These are phyloP conservation scores for Brachycybe producta DNA, from an alignment of 2,888 invertebrate genomes.

Conservation along the genomic window DNA sequence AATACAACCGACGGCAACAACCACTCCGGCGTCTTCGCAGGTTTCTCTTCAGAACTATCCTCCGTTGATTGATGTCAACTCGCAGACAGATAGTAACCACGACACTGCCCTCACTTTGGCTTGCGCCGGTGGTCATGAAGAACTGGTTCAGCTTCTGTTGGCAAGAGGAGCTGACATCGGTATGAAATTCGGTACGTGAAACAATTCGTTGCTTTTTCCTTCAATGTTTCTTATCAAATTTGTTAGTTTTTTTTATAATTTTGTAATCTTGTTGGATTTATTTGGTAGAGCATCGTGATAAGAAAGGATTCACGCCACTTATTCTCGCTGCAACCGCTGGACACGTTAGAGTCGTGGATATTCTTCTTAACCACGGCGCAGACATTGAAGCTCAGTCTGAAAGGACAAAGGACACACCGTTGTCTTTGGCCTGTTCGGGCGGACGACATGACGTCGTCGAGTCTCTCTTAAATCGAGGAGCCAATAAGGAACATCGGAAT, in stretches of 20 bases:
- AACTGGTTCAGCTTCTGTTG: constrained; percentile 81
- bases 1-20: constrained; percentile 23
- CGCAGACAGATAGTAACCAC: constrained; percentile 96
- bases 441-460: constrained; percentile 93
- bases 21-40: constrained; percentile 25
- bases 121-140: constrained; percentile 93
- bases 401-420: constrained; percentile 94
- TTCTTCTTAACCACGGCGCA: constrained; percentile 83
- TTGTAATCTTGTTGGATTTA: neutral
- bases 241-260: neutral
- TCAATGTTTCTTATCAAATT: neutral
- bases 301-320: constrained; percentile 95
- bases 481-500: constrained; percentile 96
- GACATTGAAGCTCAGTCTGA: constrained; percentile 98
- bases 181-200: constrained; percentile 22
- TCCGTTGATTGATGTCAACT: constrained; percentile 65
- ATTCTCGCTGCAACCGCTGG: constrained; percentile 96
- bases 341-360: constrained; percentile 80
- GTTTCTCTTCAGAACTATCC: constrained; percentile 20
- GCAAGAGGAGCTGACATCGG: constrained; percentile 82
- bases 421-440: constrained; percentile 93
- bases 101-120: constrained; percentile 96
- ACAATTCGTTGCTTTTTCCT: neutral
- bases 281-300: constrained; percentile 82
- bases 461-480: constrained; percentile 68